Evolutionary conservation across 2,888 invertebrate species (phyloP), one percentile per base, ranked within the genome.

Genomic region (Scaptomyza polygonia): DNA sequence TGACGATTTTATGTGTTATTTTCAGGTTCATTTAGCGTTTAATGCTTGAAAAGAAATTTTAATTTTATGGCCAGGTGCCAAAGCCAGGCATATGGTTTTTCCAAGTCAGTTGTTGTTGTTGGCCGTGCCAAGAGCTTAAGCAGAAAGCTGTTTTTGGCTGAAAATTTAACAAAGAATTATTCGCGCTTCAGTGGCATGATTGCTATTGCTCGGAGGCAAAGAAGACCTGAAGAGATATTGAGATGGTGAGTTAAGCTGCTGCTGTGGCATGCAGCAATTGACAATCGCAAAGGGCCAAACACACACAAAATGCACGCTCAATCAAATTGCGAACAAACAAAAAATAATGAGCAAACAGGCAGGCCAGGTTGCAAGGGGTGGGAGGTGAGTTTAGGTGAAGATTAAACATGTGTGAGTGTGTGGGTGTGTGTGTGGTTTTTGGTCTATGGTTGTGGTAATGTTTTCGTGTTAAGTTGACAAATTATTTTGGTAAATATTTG

Each of bases 1-100:
- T 47, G 54, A 57, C 83, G 82, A 85, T 89, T 89, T 89, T 80
- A n/a, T n/a, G 86, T 88, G 87, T 84, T 86, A 90, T 89, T 89
- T 90, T 89, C 88, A 83, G 89, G 81, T 89, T 89, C 90, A 89
- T 89, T 89, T 83, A 76, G 79, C 83, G 79, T 86, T 89, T 84
- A 89, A 88, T 89, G 89, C 79, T 85, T 82, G 86, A 79, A 84
- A 86, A 69, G 74, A 79, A 86, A 85, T 84, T 86, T 85, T 88
- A 86, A 88, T 88, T 88, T 86, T 79, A 87, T 87, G 88, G 85
- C 73, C 77, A 77, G 71, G 72, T 73, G 76, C 84, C 86, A 79
- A 77, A 69, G 59, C 43, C 32, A 54, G 39, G 66, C 8, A 36
- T 8, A 36, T n/a, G n/a, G n/a, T 14, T 8, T 8, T 14, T 3